A percentile compares a stretch with the other conserved stretches of the same genome.
Conservation (phyloP, 1,140 invertebrate species). For the Tetramorium alpestre region DNA sequence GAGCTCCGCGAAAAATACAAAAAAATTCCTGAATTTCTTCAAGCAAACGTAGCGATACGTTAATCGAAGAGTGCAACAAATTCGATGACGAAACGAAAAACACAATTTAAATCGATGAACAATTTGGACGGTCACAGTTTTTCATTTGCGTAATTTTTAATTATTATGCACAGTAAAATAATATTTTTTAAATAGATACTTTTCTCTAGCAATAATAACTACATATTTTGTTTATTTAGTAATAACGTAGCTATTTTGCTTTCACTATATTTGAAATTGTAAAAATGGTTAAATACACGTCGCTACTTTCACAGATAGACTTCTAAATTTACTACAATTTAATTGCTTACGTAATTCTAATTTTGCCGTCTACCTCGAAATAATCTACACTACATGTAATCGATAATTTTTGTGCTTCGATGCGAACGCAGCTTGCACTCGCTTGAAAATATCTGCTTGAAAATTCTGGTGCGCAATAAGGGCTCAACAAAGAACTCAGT, state of each 20-base stretch:
- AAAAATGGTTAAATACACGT: neutral
- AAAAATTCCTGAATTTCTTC: neutral
- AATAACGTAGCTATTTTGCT: neutral
- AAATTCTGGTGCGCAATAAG: constrained; percentile 39
- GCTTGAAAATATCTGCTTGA: neutral
- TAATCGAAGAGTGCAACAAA: neutral
- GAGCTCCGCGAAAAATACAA: neutral
- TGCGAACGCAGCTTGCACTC: neutral
- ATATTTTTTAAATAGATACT: neutral
- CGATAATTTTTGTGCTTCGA: neutral
- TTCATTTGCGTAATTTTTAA: neutral
- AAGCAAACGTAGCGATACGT: neutral
- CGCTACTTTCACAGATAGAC: neutral
- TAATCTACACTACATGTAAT: neutral
- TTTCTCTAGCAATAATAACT: neutral
- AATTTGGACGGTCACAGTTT: neutral
- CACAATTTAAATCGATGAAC: neutral
- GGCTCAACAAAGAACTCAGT: constrained; percentile 14
- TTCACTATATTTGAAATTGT: neutral
- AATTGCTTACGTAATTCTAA: neutral
- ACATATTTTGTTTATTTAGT: neutral
- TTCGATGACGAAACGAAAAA: neutral
- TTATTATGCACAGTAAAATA: neutral
- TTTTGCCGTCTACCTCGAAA: neutral
- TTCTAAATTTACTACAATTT: neutral